These are phyloP conservation scores for Delphinapterus leucas DNA, from an alignment of 2,113 vertebrate genomes.

Conservation along the genomic window DNA sequence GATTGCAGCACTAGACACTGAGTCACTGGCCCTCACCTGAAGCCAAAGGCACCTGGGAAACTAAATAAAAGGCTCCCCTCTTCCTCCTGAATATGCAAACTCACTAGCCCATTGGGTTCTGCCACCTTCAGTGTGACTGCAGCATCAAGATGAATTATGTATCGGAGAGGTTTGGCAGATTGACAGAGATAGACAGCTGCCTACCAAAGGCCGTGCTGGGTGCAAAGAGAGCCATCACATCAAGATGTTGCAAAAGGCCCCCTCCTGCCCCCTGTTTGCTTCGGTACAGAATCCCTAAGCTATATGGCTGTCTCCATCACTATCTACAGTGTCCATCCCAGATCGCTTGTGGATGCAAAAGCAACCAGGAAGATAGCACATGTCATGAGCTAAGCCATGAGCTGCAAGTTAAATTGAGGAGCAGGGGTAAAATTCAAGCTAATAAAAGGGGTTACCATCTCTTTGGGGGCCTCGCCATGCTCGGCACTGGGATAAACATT, in stretches of 20 bases:
- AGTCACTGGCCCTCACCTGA: neutral
- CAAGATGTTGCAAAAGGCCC: neutral
- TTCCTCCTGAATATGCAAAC: neutral
- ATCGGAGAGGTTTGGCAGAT: neutral
- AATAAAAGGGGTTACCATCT: neutral
- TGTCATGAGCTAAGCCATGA: neutral
- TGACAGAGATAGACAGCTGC: slow-evolving; percentile 32
- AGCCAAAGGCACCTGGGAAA: neutral
- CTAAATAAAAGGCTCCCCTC: rapidly evolving
- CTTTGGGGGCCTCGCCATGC: neutral
- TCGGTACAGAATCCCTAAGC: neutral
- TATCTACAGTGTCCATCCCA: neutral
- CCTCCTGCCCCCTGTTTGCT: neutral
- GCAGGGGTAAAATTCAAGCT: neutral
- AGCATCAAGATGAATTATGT: slow-evolving; percentile 31
- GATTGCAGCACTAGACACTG: rapidly evolving
- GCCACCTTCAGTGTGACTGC: neutral
- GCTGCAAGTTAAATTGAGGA: neutral
- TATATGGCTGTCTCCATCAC: neutral
- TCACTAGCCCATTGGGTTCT: neutral
- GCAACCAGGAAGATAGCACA: neutral
- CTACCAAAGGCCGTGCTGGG: slow-evolving; percentile 6
- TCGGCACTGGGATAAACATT: neutral
- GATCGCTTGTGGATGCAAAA: neutral
- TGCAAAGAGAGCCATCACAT: neutral